phyloP scores from a whole-genome alignment of 2,113 vertebrate species.

The Epinephelus moara region DNA sequence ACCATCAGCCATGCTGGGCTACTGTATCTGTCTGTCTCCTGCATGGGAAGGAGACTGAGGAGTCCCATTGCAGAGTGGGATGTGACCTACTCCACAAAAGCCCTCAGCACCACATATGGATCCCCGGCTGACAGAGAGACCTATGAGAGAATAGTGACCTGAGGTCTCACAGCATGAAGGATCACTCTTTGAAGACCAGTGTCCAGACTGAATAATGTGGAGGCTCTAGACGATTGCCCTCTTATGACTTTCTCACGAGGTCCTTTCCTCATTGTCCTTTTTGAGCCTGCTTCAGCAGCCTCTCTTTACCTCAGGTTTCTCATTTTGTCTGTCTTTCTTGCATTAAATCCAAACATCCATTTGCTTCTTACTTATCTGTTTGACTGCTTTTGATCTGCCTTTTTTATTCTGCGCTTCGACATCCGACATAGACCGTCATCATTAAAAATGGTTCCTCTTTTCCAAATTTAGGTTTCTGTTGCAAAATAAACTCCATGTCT shows the following conservation, averaged over 20 bases:
- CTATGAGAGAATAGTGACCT: conserved; percentile 26
- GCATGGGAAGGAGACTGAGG: neutral
- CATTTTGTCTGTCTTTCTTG: neutral
- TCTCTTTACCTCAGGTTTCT: neutral
- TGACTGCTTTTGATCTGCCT: neutral
- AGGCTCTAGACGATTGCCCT: conserved; percentile 24
- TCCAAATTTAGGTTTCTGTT: neutral
- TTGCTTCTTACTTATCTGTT: neutral
- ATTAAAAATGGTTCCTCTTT: neutral
- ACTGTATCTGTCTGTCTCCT: conserved; percentile 4
- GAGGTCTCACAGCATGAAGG: conserved; percentile 19
- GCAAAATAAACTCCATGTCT: neutral
- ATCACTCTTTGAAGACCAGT: conserved; percentile 26
- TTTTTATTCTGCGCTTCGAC: neutral
- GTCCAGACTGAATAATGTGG: conserved; percentile 27
- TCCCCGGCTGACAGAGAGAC: conserved; percentile 6
- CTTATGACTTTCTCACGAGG: conserved; percentile 15
- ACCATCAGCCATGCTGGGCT: neutral
- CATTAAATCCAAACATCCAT: neutral
- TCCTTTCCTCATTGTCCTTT: neutral
- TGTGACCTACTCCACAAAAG: conserved; percentile 43
- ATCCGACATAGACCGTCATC: neutral
- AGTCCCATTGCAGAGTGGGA: neutral
- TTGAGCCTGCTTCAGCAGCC: neutral
- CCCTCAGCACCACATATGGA: conserved; percentile 6